phyloP scores from a whole-genome alignment of 2,113 vertebrate species.

The Chamaea fasciata region DNA sequence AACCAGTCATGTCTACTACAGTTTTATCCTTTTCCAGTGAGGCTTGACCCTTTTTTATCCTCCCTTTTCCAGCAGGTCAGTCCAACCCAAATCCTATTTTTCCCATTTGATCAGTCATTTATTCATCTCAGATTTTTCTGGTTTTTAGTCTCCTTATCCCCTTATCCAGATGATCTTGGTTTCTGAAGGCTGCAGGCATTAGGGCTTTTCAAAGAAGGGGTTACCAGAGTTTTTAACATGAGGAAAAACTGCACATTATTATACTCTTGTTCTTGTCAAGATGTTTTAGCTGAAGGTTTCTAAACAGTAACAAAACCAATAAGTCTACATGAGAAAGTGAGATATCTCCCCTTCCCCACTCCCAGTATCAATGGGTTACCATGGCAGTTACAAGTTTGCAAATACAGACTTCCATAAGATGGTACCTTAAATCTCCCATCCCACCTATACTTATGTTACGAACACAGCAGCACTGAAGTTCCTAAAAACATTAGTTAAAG shows the following conservation, averaged over 20 bases:
- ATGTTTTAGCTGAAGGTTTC: not conserved
- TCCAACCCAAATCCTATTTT: not conserved
- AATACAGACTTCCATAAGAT: not conserved
- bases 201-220: not conserved
- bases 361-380: rapidly evolving
- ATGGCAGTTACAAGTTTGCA: not conserved
- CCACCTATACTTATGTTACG: not conserved
- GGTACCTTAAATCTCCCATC: not conserved
- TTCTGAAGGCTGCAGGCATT: not conserved
- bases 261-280: not conserved
- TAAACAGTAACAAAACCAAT: not conserved
- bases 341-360: not conserved
- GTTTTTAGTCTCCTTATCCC: not conserved
- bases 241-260: not conserved
- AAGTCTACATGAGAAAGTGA: not conserved
- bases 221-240: not conserved
- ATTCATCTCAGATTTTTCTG: not conserved
- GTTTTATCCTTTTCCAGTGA: not conserved
- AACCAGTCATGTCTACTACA: not conserved
- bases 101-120: not conserved
- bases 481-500: not conserved
- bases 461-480: not conserved
- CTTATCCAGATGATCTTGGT: not conserved
- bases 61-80: not conserved
- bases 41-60: not conserved